phyloP scores from a whole-genome alignment of 2,113 vertebrate species.

The Lampris megalopsis region DNA sequence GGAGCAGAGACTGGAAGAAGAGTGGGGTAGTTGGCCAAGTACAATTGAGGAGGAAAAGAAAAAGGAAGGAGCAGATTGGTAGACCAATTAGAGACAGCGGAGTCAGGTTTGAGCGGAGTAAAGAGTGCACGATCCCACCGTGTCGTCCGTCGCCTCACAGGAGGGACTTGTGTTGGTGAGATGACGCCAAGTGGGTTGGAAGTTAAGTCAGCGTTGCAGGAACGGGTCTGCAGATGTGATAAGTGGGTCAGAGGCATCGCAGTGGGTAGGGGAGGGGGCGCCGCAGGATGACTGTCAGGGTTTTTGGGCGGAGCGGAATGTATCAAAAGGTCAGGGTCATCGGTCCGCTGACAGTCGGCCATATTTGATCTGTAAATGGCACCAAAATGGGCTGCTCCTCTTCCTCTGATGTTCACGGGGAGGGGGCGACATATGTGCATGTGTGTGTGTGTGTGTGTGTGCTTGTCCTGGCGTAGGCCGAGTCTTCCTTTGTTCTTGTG shows the following conservation, averaged over 20 bases:
- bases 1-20: too few species aligned
- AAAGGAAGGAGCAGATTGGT: too few species aligned
- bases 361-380: conserved; percentile 75
- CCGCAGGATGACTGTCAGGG: neutral
- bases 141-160: too few species aligned
- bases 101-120: too few species aligned
- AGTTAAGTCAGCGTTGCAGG: too few species aligned
- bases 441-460: conserved; percentile 11
- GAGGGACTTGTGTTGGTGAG: too few species aligned
- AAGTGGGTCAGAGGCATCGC: neutral
- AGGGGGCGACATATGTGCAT: conserved; percentile 42
- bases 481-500: neutral
- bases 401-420: conserved; percentile 64
- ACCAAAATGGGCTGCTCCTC: conserved; percentile 47
- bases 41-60: too few species aligned
- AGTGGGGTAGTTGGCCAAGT: too few species aligned
- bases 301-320: conserved; percentile 29
- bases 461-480: neutral
- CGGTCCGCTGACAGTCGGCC: conserved; percentile 61
- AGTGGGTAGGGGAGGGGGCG: conserved; percentile 27
- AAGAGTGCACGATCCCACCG: too few species aligned
- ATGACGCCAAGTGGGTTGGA: too few species aligned
- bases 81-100: too few species aligned
- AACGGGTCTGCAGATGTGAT: too few species aligned
- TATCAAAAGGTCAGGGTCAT: conserved; percentile 69